Evolutionary conservation across 1,140 invertebrate species (phyloP).

Genomic region (Zaprionus africanus): DNA sequence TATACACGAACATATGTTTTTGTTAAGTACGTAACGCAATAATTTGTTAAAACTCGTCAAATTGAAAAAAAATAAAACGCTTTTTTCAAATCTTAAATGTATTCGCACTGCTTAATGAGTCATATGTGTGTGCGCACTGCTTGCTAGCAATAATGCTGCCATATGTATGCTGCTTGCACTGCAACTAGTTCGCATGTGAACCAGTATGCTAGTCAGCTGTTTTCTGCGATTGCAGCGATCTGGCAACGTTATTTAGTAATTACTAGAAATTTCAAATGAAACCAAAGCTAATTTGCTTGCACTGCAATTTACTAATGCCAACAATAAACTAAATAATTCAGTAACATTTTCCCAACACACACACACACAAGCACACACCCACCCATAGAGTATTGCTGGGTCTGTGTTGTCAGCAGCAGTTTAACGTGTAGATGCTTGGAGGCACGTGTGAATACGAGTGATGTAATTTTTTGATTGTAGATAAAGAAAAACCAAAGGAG

Average conservation of each 20-base stretch:
- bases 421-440: background rate
- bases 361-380: background rate
- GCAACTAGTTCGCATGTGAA: background rate
- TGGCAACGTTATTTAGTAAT: slow-evolving; percentile 18
- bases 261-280: slow-evolving; percentile 21
- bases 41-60: background rate
- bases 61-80: background rate
- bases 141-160: background rate
- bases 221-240: background rate
- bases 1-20: slow-evolving; percentile 27
- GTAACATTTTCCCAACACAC: slow-evolving; percentile 14
- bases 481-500: slow-evolving; percentile 37
- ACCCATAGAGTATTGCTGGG: background rate
- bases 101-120: background rate
- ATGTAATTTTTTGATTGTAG: slow-evolving; percentile 62
- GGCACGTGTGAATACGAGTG: slow-evolving; percentile 39
- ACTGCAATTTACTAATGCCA: slow-evolving; percentile 19
- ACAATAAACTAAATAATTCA: slow-evolving; percentile 1
- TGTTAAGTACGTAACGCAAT: slow-evolving; percentile 8
- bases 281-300: background rate
- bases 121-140: background rate
- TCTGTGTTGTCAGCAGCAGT: background rate
- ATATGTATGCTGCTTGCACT: background rate
- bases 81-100: slow-evolving; percentile 1
- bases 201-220: background rate